Base-by-base conservation (phyloP, 2,797 vertebrate species). In the Crotalus adamanteus region DNA sequence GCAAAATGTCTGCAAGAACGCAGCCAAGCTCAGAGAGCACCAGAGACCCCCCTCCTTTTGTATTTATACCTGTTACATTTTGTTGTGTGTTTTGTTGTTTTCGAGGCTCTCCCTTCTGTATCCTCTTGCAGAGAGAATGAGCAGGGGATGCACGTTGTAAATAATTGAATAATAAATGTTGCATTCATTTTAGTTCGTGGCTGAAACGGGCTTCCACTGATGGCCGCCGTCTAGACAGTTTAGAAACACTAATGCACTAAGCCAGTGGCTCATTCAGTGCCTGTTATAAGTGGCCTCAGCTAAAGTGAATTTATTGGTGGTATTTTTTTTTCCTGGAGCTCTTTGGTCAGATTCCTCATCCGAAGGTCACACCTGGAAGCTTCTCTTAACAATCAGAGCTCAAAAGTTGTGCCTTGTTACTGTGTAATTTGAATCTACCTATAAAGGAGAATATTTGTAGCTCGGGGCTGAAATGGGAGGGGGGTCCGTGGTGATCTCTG, bases 271-370 rank as follows among this genome's bases (percentile, higher is more conserved):
- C 14, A 47, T n/a, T 16, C 25, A 20, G 47, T 26, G 14, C 5
- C n/a, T 13, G 25, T 28, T 78, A 28, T 31, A 57, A 6, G 25
- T 47, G 63, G 6, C 14, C 16, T 16, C 7, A 14, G 26, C n/a
- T 88, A 53, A 83, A 16, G 18, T 78, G 9, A 88, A 51, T 51
- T 37, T 94, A 7, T 78, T 51, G 1, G 25, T 55, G 65, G 5
- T 86, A 55, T 26, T 55, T 5, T 53, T 53, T 91, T 83, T 28
- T 37, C 42, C 25, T 37, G 6, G 2, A 60, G 9, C 5, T 3
- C 89, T 89, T 91, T 89, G 42, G 69, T n/a, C 20, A 16, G 0
- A 63, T 93, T 93, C 93, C 37, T 94, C 28, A 91, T 28, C 11
- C 9, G 51, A 85, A 13, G 12, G 26, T 47, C 63, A n/a, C 18